Evolutionary conservation across 2,797 vertebrate species (phyloP).

Genomic region (Sylvia borin): DNA sequence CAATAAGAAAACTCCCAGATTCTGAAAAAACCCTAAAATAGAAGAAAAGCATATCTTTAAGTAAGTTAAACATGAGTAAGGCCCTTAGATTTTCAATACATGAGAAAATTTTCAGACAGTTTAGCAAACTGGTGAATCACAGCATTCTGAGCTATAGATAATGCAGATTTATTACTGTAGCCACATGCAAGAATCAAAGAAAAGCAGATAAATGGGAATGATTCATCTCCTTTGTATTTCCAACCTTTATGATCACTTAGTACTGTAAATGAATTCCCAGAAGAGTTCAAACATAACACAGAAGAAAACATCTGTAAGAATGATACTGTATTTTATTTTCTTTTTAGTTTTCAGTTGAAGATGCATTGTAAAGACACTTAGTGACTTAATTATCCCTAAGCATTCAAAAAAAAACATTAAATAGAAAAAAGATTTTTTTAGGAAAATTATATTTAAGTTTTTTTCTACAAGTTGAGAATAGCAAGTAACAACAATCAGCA

Average conservation of each 20-base stretch:
- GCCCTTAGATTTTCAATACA: neutral
- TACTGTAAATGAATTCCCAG: neutral
- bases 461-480: neutral
- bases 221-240: neutral
- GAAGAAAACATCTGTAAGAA: neutral
- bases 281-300: neutral
- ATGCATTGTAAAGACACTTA: neutral
- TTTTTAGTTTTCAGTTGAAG: neutral
- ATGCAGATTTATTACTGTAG: neutral
- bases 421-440: neutral
- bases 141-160: neutral
- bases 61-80: neutral
- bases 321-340: neutral
- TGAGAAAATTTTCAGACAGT: neutral
- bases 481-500: neutral
- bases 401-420: neutral
- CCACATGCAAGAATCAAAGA: neutral
- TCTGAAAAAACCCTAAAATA: constrained; percentile 86
- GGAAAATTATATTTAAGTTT: neutral
- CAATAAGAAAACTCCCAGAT: constrained; percentile 85
- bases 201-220: neutral
- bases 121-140: neutral
- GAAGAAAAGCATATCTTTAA: neutral
- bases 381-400: neutral
- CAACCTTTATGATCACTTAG: neutral